Conservation (phyloP, 2,888 invertebrate genomes). For the Willowsia nigromaculata region DNA sequence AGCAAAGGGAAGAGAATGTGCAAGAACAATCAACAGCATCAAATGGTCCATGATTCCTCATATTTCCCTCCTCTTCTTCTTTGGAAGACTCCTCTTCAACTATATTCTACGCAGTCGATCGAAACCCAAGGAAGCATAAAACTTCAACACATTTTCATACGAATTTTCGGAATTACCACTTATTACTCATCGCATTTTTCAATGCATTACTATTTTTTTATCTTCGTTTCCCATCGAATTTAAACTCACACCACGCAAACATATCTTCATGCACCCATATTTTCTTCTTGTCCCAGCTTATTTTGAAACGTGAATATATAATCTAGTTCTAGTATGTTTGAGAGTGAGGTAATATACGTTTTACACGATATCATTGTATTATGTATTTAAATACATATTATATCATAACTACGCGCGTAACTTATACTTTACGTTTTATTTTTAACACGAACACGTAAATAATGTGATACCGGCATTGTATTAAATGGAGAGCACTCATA, state of each 20-base stretch:
- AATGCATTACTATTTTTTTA: background rate
- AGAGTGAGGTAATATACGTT: background rate
- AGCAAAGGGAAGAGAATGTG: constrained; percentile 71
- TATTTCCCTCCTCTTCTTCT: constrained; percentile 70
- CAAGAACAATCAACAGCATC: constrained; percentile 70
- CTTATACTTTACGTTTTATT: constrained; percentile 13
- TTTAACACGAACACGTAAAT: constrained; percentile 23
- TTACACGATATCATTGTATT: background rate
- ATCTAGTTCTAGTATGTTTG: background rate
- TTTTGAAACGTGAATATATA: background rate
- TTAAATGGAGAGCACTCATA: constrained; percentile 1
- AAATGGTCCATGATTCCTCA: constrained; percentile 75
- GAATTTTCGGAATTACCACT: background rate
- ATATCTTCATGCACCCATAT: background rate
- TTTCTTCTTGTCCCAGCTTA: background rate
- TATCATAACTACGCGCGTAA: background rate
- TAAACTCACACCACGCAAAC: background rate
- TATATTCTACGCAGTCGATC: constrained; percentile 50
- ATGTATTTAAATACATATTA: background rate
- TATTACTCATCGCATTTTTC: background rate
- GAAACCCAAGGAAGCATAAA: constrained; percentile 55
- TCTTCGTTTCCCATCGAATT: background rate
- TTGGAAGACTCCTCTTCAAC: constrained; percentile 71
- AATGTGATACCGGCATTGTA: constrained; percentile 40
- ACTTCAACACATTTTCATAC: background rate